Conservation (phyloP, 2,113 vertebrate species). For the Osmerus mordax region DNA sequence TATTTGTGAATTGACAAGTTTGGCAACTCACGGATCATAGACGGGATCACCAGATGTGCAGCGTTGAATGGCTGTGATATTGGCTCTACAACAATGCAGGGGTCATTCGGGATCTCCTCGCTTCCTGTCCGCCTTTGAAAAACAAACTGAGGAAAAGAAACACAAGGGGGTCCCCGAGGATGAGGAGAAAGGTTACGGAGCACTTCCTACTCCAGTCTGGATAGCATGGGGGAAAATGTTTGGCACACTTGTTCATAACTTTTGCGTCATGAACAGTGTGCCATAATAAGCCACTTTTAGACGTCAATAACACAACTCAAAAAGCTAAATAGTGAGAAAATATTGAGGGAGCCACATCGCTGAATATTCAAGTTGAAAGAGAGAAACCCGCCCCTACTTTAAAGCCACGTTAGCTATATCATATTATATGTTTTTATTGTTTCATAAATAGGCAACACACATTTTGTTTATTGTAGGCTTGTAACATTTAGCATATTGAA, state of each 20-base stretch:
- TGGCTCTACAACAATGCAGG: slow-evolving; percentile 56
- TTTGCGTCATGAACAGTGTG: too few species aligned
- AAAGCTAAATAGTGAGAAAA: too few species aligned
- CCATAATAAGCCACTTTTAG: too few species aligned
- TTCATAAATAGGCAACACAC: too few species aligned
- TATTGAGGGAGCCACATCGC: too few species aligned
- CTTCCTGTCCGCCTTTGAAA: slow-evolving; percentile 49
- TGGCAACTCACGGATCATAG: slow-evolving; percentile 64
- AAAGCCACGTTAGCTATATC: too few species aligned
- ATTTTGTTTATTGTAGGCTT: too few species aligned
- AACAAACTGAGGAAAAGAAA: slow-evolving; percentile 47
- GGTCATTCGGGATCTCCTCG: slow-evolving; percentile 55
- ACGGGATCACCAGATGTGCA: slow-evolving; percentile 60
- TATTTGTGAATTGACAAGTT: slow-evolving; percentile 62
- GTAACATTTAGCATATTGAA: too few species aligned
- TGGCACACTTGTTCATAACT: not conserved
- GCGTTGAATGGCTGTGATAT: slow-evolving; percentile 59
- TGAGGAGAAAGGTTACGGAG: slow-evolving; percentile 55
- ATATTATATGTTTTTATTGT: too few species aligned
- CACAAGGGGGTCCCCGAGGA: slow-evolving; percentile 31
- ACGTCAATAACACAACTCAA: too few species aligned
- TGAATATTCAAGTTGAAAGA: too few species aligned
- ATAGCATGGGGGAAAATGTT: slow-evolving; percentile 13
- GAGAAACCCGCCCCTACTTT: too few species aligned
- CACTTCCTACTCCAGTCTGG: slow-evolving; percentile 56